Base-by-base conservation (phyloP, 2,113 vertebrate genomes). In the Engraulis encrasicolus region DNA sequence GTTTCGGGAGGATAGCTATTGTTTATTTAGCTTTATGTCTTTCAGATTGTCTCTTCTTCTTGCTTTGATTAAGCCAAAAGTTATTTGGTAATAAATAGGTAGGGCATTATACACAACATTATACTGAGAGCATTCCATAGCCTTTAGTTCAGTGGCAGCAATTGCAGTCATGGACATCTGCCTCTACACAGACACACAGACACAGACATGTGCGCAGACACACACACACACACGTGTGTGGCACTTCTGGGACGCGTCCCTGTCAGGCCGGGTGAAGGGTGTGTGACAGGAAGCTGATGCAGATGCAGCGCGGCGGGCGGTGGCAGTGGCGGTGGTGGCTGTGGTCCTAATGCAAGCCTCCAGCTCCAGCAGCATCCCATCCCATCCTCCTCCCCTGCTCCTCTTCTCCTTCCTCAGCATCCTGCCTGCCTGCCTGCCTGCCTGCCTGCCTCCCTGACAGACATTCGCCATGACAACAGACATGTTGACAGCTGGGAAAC, bases 241-340 rank as follows among this genome's bases (percentile, higher is more conserved):
- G 84, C 84, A 85, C 49, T 85, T 85, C 84, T 87, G 54, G 86
- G 82, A 34, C 82, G 79, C 50, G n/a, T 66, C 58, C n/a, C 23
- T 66, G 58, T 66, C 58, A 66, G 27, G 23, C 58, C 23, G 9
- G 23, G 58, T 66, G 58, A 31, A 31, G 58, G 23, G 58, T 66
- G 58, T 31, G 58, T 66, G 84, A 82, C 84, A 86, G 85, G 79
- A 85, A 83, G 87, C 85, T 88, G 87, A 66, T 66, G 58, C 58
- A 66, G 58, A n/a, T 66, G 6, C 27, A 66, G 58, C 58, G 7
- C 9, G 58, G 23, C 58, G 58, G n/a, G n/a, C n/a, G n/a, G n/a
- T n/a, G n/a, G n/a, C n/a, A n/a, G n/a, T n/a, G n/a, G n/a, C n/a
- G n/a, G n/a, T n/a, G n/a, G n/a, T n/a, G n/a, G n/a, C n/a, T n/a